Conservation (phyloP, 1,140 invertebrate genomes). For the Rhynchophorus ferrugineus region DNA sequence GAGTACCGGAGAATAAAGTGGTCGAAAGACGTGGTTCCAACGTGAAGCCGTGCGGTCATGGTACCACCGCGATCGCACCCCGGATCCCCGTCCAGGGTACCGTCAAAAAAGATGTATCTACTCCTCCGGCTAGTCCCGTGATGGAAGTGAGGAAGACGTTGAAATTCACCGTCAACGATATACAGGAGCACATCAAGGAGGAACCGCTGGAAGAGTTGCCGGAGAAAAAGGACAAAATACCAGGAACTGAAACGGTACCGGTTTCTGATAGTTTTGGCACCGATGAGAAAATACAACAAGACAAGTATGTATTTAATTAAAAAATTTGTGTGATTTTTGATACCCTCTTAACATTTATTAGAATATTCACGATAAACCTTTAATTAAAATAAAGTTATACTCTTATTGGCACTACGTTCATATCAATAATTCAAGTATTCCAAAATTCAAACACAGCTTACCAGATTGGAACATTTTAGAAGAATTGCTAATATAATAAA, state of each 20-base stretch:
- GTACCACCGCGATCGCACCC: conserved; percentile 35
- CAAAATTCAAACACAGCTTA: too few relatives aligned
- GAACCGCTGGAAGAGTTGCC: conserved; percentile 8
- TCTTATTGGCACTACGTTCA: not conserved
- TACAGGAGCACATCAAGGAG: conserved; percentile 5
- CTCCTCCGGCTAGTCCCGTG: conserved; percentile 32
- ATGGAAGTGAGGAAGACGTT: conserved; percentile 27
- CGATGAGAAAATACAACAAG: conserved; percentile 3
- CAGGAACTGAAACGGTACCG: not conserved
- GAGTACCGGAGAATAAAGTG: conserved; percentile 4
- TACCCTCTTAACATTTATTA: too few relatives aligned
- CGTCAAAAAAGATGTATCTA: conserved; percentile 15
- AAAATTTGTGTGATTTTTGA: not conserved
- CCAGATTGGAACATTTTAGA: not conserved
- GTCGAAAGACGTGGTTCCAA: conserved; percentile 19
- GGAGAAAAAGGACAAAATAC: conserved; percentile 2
- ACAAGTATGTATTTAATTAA: conserved; percentile 12
- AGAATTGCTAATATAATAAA: too few relatives aligned
- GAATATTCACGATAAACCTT: not conserved
- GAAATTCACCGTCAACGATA: conserved; percentile 19
- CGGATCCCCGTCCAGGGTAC: conserved; percentile 22
- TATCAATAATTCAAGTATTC: too few relatives aligned
- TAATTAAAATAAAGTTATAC: not conserved
- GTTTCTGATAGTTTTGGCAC: not conserved
- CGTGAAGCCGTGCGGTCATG: conserved; percentile 38